These are phyloP conservation scores for Drosophila tanythrix DNA, from an alignment of 2,888 invertebrate species.

Conservation along the genomic window DNA sequence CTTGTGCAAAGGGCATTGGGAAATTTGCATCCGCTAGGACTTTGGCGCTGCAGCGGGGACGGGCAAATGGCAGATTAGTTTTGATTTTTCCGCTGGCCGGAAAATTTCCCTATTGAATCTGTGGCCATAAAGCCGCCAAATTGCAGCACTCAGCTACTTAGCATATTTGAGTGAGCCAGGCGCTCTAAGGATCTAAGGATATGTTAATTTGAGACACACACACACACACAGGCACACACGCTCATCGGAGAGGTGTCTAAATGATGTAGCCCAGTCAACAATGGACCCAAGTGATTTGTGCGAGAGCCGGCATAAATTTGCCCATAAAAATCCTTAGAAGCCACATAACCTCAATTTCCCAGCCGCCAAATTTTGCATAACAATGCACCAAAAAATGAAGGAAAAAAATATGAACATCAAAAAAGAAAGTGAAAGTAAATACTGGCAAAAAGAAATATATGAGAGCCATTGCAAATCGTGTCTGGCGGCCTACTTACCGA, in stretches of 20 bases:
- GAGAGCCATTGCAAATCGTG: conserved; percentile 26
- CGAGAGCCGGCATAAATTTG: conserved; percentile 72
- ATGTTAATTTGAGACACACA: conserved; percentile 70
- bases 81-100: conserved; percentile 73
- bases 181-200: conserved; percentile 70
- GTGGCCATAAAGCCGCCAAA: conserved; percentile 77
- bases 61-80: conserved; percentile 79
- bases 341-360: conserved; percentile 17
- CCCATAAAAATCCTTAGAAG: conserved; percentile 48
- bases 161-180: conserved; percentile 76
- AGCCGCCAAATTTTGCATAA: conserved; percentile 71
- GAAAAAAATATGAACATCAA: conserved; percentile 1
- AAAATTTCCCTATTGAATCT: conserved; percentile 74
- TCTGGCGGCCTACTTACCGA: conserved; percentile 86
- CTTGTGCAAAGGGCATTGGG: conserved; percentile 18
- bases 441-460: not conserved
- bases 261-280: conserved; percentile 70
- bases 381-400: conserved; percentile 46
- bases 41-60: conserved; percentile 20
- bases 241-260: conserved; percentile 66
- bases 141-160: conserved; percentile 75
- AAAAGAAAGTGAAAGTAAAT: conserved; percentile 6
- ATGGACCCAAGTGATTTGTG: conserved; percentile 76
- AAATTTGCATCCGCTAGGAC: conserved; percentile 72
- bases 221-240: conserved; percentile 24